Base-by-base conservation (phyloP, 2,888 invertebrate species). In the Dendrolimus houi region DNA sequence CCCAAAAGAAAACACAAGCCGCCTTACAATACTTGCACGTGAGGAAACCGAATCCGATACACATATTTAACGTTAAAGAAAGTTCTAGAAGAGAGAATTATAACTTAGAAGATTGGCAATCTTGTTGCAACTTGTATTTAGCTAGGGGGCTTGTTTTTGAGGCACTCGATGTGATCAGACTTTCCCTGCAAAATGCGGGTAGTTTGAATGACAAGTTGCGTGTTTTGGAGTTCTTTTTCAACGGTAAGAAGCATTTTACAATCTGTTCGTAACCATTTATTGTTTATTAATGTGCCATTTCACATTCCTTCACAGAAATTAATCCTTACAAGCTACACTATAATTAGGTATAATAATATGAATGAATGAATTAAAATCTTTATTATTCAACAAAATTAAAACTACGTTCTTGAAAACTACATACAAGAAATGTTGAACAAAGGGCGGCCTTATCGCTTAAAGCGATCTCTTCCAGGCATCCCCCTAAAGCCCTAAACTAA, bases 1-100 rank as follows among this genome's bases (percentile, higher is more conserved):
- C 92, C 0, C 95, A 95, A 70, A 92, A 93, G 63, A 93, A 95
- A 65, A 92, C 93, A 0, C 93, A 93, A 68, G 91, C 94, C 10
- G 96, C 96, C 0, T 80, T 96, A 14, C 92, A 93, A 17, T 96
- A 96, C 76, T 72, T 95, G 13, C 93, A 93, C 68, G 92, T 94
- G 0, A 80, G 93, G 0, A 86, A 92, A 85, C 78, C 94, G 77
- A 61, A 92, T 0, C 82, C 93, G 0, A 77, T 89, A 1, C 91
- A 92, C 2, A 77, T 89, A 40, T 82, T 90, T 2, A 72, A 72
- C 10, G 74, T 75, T 10, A 67, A 63, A 2, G 64, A 72, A 9
- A 68, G 66, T 9, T 63, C 63, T 69, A 56, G 72, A 7, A 61
- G 64, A 41, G 63, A 76, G 0, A 77, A 70, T 10, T 84, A 86